These are phyloP conservation scores for Dendrocincla tyrannina DNA, from an alignment of 2,797 vertebrate genomes.

Conservation along the genomic window DNA sequence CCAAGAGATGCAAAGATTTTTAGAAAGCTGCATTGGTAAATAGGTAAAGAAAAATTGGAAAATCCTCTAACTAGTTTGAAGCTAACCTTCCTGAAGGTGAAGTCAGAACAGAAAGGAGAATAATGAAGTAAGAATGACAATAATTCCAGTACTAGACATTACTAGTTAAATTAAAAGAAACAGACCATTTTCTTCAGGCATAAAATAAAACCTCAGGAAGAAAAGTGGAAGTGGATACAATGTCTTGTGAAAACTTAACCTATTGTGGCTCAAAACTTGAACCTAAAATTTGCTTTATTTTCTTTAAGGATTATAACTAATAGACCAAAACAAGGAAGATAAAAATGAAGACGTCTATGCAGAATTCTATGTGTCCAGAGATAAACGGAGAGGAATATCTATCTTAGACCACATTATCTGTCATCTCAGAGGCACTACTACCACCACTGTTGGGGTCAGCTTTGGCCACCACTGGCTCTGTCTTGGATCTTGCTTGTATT, in stretches of 20 bases:
- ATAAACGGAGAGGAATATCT: not conserved
- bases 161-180: not conserved
- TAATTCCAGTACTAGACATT: not conserved
- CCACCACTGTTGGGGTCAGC: fast-evolving
- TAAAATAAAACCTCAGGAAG: not conserved
- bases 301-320: not conserved
- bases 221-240: not conserved
- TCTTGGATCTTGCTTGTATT: not conserved
- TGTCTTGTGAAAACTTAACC: not conserved
- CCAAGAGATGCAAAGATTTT: not conserved
- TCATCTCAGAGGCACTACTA: not conserved
- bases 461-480: fast-evolving
- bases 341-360: not conserved
- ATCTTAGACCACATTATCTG: too few relatives aligned
- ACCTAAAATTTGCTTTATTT: not conserved
- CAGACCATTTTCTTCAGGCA: not conserved
- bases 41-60: not conserved
- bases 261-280: not conserved
- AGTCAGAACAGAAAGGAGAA: not conserved
- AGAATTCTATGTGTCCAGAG: not conserved
- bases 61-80: not conserved
- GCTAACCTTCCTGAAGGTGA: not conserved
- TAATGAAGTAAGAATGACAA: not conserved
- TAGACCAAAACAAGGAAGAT: not conserved
- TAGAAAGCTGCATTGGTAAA: not conserved